Evolutionary conservation across 2,113 vertebrate genomes (phyloP), one percentile per base, ranked within the genome.

Genomic region (Argyrosomus japonicus): DNA sequence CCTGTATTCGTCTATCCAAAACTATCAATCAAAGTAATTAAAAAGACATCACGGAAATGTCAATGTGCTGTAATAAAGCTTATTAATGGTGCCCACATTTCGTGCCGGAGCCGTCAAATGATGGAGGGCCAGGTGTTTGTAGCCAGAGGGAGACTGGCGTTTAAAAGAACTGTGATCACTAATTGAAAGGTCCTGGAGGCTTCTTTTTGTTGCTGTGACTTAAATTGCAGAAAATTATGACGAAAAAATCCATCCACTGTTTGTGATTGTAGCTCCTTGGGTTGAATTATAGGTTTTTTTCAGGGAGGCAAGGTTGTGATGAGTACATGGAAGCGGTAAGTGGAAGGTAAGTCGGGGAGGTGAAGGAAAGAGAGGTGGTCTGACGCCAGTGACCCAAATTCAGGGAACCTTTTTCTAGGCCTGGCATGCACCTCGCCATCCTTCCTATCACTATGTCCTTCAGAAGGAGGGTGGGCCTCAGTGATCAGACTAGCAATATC

Each of bases 41-140:
- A 93, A 91, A 92, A 90, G 90, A 83, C 89, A 92, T 93, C 81
- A 85, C 78, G 75, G 67, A 93, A 93, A 94, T 93, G 92, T 78
- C 93, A 92, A 70, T 84, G 87, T 77, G 86, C 79, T 80, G 73
- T 85, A 85, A 90, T 90, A 83, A 90, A 91, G 72, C 84, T 78
- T 87, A 88, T 91, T 90, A 89, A 91, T 77, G 85, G 82, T 1
- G 23, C 58, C 62, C 69, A 60, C 29, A 53, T 85, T 88, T 85
- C 17, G 69, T 65, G 67, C 36, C 2, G 23, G 25, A 71, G 85
- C 81, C n/a, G 2, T 88, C 32, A 78, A 86, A 75, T 73, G 80
- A 89, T 77, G 63, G 54, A 54, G 43, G 75, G 74, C 67, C 89
- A 88, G 84, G 85, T 91, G 91, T 85, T 88, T 83, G 75, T 54